These are phyloP conservation scores for Antechinus stuartii DNA, from an alignment of 2,113 vertebrate species.

Conservation along the genomic window DNA sequence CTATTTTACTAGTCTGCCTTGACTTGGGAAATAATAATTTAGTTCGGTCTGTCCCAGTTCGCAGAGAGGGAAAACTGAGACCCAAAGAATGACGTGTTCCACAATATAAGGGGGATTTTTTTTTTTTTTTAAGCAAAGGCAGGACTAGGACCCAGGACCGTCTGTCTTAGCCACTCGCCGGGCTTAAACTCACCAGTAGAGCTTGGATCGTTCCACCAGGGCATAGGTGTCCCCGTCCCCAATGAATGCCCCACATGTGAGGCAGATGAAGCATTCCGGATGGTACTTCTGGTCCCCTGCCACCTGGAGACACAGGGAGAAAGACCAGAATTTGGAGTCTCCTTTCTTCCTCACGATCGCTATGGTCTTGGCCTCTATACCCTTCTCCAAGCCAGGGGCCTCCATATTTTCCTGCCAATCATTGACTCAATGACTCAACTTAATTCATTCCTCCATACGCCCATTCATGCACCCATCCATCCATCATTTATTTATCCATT, in stretches of 20 bases:
- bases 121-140: not conserved
- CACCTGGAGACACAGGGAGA: conserved; percentile 84
- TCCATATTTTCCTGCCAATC: not conserved
- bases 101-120: not conserved
- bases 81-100: not conserved
- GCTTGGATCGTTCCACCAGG: conserved; percentile 97
- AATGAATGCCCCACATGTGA: conserved; percentile 92
- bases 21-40: not conserved
- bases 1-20: not conserved
- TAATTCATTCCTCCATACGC: not conserved
- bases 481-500: too few relatives aligned
- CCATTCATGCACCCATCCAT: too few relatives aligned
- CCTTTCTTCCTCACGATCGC: not conserved
- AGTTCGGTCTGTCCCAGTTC: not conserved
- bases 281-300: conserved; percentile 99
- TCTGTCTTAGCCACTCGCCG: not conserved
- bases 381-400: not conserved
- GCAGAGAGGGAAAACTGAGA: not conserved
- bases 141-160: not conserved
- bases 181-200: conserved; percentile 92
- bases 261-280: conserved; percentile 97
- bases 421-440: not conserved
- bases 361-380: not conserved
- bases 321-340: not conserved
- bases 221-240: conserved; percentile 98